Evolutionary conservation across 2,888 invertebrate genomes (phyloP), one percentile per base, ranked within the genome.

Genomic region (Chloroclysta siterata): DNA sequence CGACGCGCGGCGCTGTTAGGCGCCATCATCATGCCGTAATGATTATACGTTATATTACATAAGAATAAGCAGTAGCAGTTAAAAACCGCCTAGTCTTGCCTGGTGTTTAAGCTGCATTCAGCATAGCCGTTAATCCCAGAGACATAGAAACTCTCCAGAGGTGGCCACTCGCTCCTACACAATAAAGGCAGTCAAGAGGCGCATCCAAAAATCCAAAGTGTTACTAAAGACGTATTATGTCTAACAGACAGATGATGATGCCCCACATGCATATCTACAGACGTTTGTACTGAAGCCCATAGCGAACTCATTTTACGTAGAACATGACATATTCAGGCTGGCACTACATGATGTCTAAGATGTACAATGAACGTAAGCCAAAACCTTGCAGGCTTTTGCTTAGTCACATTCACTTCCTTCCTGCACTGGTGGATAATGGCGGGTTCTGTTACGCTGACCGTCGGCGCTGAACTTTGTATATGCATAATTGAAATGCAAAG

Each of bases 271-370:
- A 75, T 99, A 98, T 94, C 96, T 96, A 84, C 98, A 99, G 94
- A 97, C 96, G 74, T 99, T 99, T 95, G 96, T 98, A 79, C 94
- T 99, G 93, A 98, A 97, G 94, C 97, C 97, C 76, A 95, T 96
- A 86, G 96, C 95, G 88, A 96, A 94, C 87, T 96, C 96, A 86
- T 99, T 97, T 95, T 98, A 97, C 94, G 96, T 98, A 86, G 97
- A 97, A 93, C 98, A 98, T 90, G 98, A 99, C 93, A 96, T 98
- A 89, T 99, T 99, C 95, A 95, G 98, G 89, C 95, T 99, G 85
- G 97, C 97, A 76, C 95, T 99, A 80, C 98, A 98, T 92, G 96
- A 98, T 93, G 68, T 83, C 67, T 90, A 88, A 71, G 68, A 76
- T 72, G 64, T 53, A 22, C 71, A 72, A 70, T 68, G 77, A 84